These are phyloP conservation scores for Seira ritae DNA, from an alignment of 2,888 invertebrate species.

Conservation along the genomic window DNA sequence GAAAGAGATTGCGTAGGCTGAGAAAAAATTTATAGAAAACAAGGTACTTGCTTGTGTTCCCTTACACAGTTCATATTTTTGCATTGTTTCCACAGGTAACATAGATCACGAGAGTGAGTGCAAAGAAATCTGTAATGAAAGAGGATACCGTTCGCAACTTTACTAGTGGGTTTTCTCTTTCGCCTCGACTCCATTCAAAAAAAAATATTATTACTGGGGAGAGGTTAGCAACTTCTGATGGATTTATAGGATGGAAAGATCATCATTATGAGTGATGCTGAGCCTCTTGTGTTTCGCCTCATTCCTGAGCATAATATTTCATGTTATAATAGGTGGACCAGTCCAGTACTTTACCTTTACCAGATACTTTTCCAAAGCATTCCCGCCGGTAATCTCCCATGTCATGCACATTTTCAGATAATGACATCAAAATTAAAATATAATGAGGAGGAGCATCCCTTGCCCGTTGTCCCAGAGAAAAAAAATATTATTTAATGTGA, in stretches of 20 bases:
- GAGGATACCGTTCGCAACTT: neutral
- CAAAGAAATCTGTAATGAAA: conserved; percentile 1
- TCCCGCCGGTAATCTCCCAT: conserved; percentile 25
- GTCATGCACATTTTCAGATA: conserved; percentile 57
- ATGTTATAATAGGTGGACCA: too few relatives aligned
- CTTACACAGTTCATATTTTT: neutral
- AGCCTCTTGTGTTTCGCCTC: neutral
- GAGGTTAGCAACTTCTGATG: neutral
- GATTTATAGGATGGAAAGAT: conserved; percentile 5
- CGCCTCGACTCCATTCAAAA: neutral
- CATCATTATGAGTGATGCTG: conserved; percentile 2
- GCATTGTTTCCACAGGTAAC: neutral
- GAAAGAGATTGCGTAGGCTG: neutral
- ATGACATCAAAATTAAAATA: conserved; percentile 61
- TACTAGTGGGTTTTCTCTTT: neutral
- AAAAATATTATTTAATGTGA: too few relatives aligned
- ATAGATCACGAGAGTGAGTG: neutral
- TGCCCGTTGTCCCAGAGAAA: neutral
- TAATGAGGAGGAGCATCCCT: conserved; percentile 46
- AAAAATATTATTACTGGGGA: neutral
- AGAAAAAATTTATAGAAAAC: neutral
- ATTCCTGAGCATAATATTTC: neutral
- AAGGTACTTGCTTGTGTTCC: neutral
- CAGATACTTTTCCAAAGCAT: neutral
- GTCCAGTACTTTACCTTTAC: neutral